Base-by-base conservation (phyloP, 2,113 vertebrate species). In the Ceuthmochares aereus region DNA sequence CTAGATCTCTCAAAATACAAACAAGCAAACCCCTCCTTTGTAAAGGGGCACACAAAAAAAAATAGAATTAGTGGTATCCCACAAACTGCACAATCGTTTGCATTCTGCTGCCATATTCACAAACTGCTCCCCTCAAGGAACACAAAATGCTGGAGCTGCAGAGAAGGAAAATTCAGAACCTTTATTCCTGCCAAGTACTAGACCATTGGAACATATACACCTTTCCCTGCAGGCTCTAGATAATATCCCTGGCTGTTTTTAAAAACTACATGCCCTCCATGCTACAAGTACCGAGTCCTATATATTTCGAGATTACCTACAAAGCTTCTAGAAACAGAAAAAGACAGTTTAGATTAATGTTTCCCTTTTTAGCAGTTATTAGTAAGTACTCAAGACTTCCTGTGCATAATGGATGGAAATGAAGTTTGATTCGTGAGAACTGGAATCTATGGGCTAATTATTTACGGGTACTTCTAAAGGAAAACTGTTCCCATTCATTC, bases 11-110 rank as follows among this genome's bases (percentile, higher is more conserved):
- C 60, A 75, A 87, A 77, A 75, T 30, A 89, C n/a, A 88, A 93
- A 84, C 29, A 84, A 92, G 56, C 47, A 93, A 94, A 91, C 94
- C 22, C 32, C 60, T 89, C 83, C 60, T 78, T 58, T 51, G 27
- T 47, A 45, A 87, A 64, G 83, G 84, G n/a, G 22, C 43, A 45
- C 64, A 92, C 29, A 72, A 63, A 47, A 75, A 47, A 75, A 68
- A 79, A 21, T 14, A 92, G 43, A 72, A 89, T 81, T 94, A 92
- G 79, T 84, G 86, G 92, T 93, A 95, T 94, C 82, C 87, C 92
- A 95, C 90, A 92, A 92, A 86, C 67, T 84, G 68, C 64, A 63
- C 18, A 77, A 89, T 77, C 8, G 3, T 59, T 68, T 72, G 75
- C 30, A 25, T 80, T 85, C 55, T 87, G 29, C 56, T 84, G 74